A percentile compares a stretch with the other conserved stretches of the same genome.
These are phyloP conservation scores for Plebejus melissa DNA, from an alignment of 2,888 invertebrate species.

Conservation along the genomic window DNA sequence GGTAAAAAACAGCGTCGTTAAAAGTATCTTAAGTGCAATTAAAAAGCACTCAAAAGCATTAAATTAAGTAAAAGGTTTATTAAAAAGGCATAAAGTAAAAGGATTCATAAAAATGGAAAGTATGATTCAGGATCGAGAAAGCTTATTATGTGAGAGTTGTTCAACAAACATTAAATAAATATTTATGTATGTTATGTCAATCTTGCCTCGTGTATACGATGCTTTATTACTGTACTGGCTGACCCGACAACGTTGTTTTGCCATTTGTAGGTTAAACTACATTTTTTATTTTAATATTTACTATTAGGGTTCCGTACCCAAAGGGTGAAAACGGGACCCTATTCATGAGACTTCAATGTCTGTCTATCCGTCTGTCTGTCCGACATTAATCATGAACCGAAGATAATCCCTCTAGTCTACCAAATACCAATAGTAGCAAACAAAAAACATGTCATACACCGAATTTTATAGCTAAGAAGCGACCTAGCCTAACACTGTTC, in stretches of 20 bases:
- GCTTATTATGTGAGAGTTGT: conserved; percentile 2
- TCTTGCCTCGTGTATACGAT: not conserved
- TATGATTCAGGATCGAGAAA: conserved; percentile 13
- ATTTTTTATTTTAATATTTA: no score
- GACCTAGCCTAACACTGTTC: not conserved
- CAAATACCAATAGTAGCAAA: no score
- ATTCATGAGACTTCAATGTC: no score
- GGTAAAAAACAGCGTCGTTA: not conserved
- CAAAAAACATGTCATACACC: not conserved
- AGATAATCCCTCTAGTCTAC: no score
- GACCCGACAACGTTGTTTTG: not conserved
- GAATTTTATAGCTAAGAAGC: not conserved
- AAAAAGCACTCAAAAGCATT: not conserved
- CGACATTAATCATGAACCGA: no score
- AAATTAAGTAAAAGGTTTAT: conserved; percentile 3
- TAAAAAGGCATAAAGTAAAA: not conserved
- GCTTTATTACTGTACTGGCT: not conserved
- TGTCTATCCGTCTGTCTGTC: no score
- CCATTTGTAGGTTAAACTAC: not conserved
- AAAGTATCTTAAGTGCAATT: not conserved
- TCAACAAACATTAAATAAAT: conserved; percentile 12
- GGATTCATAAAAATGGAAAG: conserved; percentile 22
- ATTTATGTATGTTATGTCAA: conserved; percentile 12
- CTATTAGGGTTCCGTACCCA: no score
- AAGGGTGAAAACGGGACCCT: no score